phyloP scores from a whole-genome alignment of 2,797 vertebrate genomes.

The Acanthis flammea region DNA sequence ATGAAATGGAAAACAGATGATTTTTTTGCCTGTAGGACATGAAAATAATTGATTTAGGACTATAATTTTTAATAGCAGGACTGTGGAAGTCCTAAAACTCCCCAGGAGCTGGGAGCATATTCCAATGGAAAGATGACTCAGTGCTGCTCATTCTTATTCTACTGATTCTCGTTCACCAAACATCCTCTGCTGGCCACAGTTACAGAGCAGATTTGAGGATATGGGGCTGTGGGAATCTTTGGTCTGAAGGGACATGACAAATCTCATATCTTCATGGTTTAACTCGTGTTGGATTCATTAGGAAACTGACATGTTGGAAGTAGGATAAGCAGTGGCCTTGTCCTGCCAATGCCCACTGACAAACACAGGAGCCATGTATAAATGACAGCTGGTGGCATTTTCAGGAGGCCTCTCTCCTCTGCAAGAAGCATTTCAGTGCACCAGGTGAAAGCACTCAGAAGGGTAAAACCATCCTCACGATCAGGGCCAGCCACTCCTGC shows the following conservation, averaged over 20 bases:
- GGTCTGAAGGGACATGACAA: background rate
- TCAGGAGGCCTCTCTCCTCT: background rate
- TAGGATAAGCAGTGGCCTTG: background rate
- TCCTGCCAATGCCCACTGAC: background rate
- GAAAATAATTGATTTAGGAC: background rate
- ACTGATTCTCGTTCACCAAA: background rate
- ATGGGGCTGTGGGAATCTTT: background rate
- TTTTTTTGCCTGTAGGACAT: background rate
- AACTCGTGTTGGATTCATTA: background rate
- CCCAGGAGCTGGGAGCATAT: background rate
- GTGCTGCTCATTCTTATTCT: background rate
- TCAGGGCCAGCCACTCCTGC: background rate
- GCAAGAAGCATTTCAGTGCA: background rate
- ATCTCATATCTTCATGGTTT: background rate
- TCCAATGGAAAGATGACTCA: background rate
- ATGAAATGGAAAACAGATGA: background rate
- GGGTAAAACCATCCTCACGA: background rate
- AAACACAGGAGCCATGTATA: rapidly evolving
- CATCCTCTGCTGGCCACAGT: background rate
- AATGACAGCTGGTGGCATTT: background rate
- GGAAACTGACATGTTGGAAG: background rate
- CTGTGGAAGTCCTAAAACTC: background rate
- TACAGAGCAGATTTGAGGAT: background rate
- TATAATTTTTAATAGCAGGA: background rate
- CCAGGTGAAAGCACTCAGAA: background rate